phyloP scores from a whole-genome alignment of 2,797 vertebrate genomes.

The Clarias fuscus region DNA sequence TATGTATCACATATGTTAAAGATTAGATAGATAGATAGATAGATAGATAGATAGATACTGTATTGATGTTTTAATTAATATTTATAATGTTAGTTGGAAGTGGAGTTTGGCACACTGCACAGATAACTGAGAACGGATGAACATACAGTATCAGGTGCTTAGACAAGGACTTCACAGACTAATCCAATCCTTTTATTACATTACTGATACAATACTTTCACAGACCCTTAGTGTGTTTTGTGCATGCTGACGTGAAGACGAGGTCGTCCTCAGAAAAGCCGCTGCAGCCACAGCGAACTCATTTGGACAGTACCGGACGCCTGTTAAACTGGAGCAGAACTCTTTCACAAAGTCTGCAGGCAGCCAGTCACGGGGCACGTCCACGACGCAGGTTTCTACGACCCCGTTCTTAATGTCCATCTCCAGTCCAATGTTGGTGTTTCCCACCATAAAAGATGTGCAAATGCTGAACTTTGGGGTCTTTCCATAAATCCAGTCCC shows the following conservation, averaged over 20 bases:
- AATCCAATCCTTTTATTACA: conserved; percentile 71
- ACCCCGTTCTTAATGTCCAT: conserved; percentile 81
- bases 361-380: conserved; percentile 78
- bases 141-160: not conserved
- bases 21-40: not conserved
- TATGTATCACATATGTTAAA: not conserved
- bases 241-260: conserved; percentile 61
- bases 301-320: conserved; percentile 79
- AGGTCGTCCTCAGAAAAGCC: conserved; percentile 63
- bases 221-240: conserved; percentile 75
- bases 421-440: conserved; percentile 58
- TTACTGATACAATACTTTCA: conserved; percentile 75
- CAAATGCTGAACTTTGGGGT: conserved; percentile 87
- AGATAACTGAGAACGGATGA: not conserved
- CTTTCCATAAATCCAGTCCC: conserved; percentile 94
- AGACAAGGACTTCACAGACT: not conserved
- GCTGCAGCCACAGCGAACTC: conserved; percentile 63
- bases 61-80: not conserved
- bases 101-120: not conserved
- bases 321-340: conserved; percentile 72
- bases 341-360: conserved; percentile 67
- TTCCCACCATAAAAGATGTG: conserved; percentile 70
- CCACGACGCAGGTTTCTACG: conserved; percentile 76
- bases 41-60: not conserved
- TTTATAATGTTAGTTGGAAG: not conserved